phyloP scores from a whole-genome alignment of 1,140 invertebrate genomes.

The Trichoplusia ni region DNA sequence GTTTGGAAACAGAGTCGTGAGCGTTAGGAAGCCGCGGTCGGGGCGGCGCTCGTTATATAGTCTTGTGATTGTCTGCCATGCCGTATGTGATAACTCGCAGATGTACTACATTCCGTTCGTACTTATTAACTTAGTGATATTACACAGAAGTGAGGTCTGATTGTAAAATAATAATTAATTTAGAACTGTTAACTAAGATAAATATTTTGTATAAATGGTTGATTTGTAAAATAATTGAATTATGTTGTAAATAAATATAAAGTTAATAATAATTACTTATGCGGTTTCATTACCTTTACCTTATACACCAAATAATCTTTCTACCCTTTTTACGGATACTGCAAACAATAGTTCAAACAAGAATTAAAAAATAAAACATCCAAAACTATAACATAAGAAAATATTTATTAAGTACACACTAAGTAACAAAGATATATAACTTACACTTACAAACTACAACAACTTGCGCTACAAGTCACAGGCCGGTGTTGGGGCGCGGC shows the following conservation, averaged over 20 bases:
- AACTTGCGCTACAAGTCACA: not conserved
- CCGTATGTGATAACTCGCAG: slow-evolving; percentile 69
- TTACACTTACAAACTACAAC: slow-evolving; percentile 18
- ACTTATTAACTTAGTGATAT: slow-evolving; percentile 67
- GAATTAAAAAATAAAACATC: not conserved
- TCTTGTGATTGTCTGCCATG: slow-evolving; percentile 55
- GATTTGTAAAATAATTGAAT: slow-evolving; percentile 73
- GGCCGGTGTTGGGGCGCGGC: slow-evolving; percentile 44
- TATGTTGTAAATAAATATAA: slow-evolving; percentile 80
- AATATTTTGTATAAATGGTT: slow-evolving; percentile 81
- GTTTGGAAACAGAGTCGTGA: slow-evolving; percentile 22
- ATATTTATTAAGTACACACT: slow-evolving; percentile 25
- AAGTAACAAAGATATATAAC: slow-evolving; percentile 5
- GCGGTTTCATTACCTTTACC: not conserved
- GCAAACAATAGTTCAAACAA: too few species aligned
- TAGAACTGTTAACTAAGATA: slow-evolving; percentile 77
- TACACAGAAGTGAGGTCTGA: slow-evolving; percentile 70
- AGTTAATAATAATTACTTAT: slow-evolving; percentile 65
- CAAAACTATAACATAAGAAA: not conserved
- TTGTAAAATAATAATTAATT: slow-evolving; percentile 77
- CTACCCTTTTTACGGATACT: too few species aligned
- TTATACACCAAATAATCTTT: too few species aligned
- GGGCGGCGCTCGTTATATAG: slow-evolving; percentile 27
- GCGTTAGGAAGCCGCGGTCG: slow-evolving; percentile 6
- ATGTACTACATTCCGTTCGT: slow-evolving; percentile 63